phyloP scores from a whole-genome alignment of 2,797 vertebrate species.

The Cichlasoma orientale region DNA sequence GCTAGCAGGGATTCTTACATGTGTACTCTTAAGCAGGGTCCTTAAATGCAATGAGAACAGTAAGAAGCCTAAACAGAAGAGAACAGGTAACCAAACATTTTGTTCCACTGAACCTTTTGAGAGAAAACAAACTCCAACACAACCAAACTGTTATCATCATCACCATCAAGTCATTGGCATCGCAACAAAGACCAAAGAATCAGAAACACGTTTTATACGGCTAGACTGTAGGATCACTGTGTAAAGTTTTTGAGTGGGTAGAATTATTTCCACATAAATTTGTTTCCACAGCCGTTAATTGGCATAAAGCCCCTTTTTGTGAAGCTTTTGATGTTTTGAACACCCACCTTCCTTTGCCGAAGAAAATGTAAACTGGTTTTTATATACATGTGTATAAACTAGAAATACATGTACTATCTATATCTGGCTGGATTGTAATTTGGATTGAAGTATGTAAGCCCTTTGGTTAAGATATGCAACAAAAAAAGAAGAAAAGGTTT shows the following conservation, averaged over 20 bases:
- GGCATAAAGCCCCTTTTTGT: constrained; percentile 22
- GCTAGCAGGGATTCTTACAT: neutral
- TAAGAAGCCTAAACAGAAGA: neutral
- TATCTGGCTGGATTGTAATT: neutral
- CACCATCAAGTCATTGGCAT: neutral
- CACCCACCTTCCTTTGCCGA: constrained; percentile 27
- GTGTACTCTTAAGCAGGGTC: neutral
- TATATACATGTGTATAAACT: neutral
- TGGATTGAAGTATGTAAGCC: neutral
- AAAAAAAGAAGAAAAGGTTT: neutral
- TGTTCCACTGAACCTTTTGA: neutral
- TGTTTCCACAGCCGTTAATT: constrained; percentile 46
- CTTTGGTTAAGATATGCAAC: neutral
- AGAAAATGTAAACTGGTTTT: neutral
- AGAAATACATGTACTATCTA: neutral
- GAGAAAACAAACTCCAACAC: neutral
- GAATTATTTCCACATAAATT: constrained; percentile 45
- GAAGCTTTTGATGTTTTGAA: constrained; percentile 37
- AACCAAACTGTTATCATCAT: neutral
- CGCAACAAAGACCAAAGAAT: neutral
- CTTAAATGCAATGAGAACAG: neutral
- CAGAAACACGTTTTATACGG: neutral
- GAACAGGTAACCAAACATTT: neutral
- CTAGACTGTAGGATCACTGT: neutral
- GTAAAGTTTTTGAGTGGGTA: constrained; percentile 39